Base-by-base conservation (phyloP, 2,797 vertebrate genomes). In the Sandelia bainsii region DNA sequence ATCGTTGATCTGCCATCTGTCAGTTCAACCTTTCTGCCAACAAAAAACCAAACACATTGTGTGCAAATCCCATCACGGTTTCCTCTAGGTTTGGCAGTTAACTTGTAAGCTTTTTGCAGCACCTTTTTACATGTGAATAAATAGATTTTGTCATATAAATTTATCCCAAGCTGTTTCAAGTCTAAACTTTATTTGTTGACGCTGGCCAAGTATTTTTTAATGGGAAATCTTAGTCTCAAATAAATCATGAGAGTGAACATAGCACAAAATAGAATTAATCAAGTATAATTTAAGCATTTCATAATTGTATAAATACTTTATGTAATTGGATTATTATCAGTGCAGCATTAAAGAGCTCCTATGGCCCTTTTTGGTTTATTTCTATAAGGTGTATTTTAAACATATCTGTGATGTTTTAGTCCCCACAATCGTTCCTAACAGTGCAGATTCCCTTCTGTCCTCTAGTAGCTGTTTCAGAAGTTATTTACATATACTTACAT, bases 1-100 rank as follows among this genome's bases (percentile, higher is more conserved):
- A 61, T 60, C 44, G 27, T 29, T 49, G 22, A 59, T 23, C 19
- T 39, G 62, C 69, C 73, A 74, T 58, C 54, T 57, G 34, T 70
- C 52, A 61, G 40, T 62, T 70, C 27, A 61, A 42, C 32, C 23
- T 70, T 56, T 74, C 32, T 40, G 23, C 25, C 37, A 62, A 14
- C 44, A 57, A 52, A 75, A 62, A 75, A 48, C 2, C 50, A 73
- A 69, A 73, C 17, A 20, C 3, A 27, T n/a, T 20, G 12, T 46
- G 17, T 63, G 25, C 16, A 69, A 57, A 59, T 51, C 19, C 5
- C 57, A 3, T 44, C 44, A 62, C 48, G 51, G 69, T 66, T 37
- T 13, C 25, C 40, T 34, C n/a, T 20, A 19, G 20, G 22, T 51
- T 49, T 50, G 22, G 64, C 25, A 44, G 42, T 16, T 42, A 16